phyloP scores from a whole-genome alignment of 2,797 vertebrate species.

The Manis javanica region DNA sequence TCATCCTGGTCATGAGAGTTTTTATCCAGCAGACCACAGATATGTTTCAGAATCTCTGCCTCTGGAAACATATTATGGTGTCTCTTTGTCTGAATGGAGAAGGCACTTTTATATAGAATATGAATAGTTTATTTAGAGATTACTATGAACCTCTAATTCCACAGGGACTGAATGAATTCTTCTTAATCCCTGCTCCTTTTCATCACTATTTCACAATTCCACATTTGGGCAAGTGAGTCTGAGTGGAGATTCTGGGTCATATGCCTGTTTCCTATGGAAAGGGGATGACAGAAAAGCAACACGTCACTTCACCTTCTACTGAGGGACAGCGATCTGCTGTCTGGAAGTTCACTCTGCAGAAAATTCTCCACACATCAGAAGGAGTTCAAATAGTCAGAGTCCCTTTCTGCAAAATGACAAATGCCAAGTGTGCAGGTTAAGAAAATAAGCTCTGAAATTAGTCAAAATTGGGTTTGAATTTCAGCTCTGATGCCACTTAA shows the following conservation, averaged over 20 bases:
- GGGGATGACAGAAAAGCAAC: background rate
- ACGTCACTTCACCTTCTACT: rapidly evolving
- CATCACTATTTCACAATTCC: background rate
- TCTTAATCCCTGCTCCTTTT: background rate
- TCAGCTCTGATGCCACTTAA: background rate
- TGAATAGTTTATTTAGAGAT: background rate
- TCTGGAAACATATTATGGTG: background rate
- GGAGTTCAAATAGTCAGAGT: background rate
- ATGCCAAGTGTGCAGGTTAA: background rate
- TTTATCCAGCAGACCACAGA: background rate
- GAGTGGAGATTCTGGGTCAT: background rate
- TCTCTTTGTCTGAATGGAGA: background rate
- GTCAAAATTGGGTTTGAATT: background rate
- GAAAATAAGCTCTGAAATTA: background rate
- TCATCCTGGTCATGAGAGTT: background rate
- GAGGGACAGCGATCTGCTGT: background rate
- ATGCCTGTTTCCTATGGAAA: background rate
- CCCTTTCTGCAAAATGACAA: background rate
- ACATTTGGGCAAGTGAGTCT: background rate
- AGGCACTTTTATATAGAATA: background rate
- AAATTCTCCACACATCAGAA: rapidly evolving
- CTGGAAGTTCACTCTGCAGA: background rate
- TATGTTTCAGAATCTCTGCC: background rate
- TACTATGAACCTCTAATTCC: background rate
- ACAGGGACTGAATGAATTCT: background rate